Base-by-base conservation (phyloP, 2,113 vertebrate genomes). In the Scartelaos histophorus region DNA sequence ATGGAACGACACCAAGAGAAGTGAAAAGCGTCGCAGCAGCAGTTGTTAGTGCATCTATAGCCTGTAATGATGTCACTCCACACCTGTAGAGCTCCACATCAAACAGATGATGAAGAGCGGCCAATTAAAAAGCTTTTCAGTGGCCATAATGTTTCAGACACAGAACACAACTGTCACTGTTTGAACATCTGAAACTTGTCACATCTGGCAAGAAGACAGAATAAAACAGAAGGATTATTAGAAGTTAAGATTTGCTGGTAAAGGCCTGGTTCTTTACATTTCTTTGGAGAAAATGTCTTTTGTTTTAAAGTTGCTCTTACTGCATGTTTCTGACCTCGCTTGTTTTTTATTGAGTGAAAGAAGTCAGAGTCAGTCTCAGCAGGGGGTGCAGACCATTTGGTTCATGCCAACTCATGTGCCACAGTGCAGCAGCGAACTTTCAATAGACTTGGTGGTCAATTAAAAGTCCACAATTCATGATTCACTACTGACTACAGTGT, bases 61-160 rank as follows among this genome's bases (percentile, higher is more conserved):
- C 17, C 60, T 17, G 3, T 64, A 11, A 64, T 64, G 10, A 64
- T 35, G 13, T 38, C 34, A 38, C 17, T 12, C 16, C 34, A 35
- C 29, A 43, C 61, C 61, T 64, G 34, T 43, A 43, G 61, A 10
- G 34, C 61, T 64, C 29, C 61, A 43, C 15, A 54, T 43, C 9
- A 43, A 35, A 61, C 16, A 38, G 61, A 34, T 21, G 61, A 64
- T 43, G 16, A 38, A 19, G 10, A 64, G 61, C 34, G 3, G 61
- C 61, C 34, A 64, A 64, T 64, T 64, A 58, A 38, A 38, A 35
- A 64, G 34, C 34, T n/a, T 64, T 43, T 64, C 34, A 64, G 61
- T n/a, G 29, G 61, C 34, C 29, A 64, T 64, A 38, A 43, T 38
- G 34, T 12, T 43, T 64, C 17, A 64, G 29, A 35, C 3, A 38